Base-by-base conservation (phyloP, 35 echinoderm and acorn worm genomes). In the Heliocidaris erythrogramma region DNA sequence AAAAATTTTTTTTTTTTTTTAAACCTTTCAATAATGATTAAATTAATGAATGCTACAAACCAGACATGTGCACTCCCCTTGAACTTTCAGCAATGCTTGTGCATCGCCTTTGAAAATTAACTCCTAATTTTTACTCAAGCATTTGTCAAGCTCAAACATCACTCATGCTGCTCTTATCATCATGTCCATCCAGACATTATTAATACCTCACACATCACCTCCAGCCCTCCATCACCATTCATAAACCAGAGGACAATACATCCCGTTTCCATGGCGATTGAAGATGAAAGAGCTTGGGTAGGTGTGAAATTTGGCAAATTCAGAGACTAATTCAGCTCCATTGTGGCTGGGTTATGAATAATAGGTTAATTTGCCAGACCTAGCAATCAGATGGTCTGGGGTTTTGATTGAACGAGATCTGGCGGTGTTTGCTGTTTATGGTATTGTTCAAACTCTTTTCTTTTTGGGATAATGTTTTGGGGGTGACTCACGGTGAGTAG, bases 281-380 rank as follows among this genome's bases (percentile, higher is more conserved):
- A 84, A 2, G 2, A 47, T 89, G 87, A 89, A 89, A 89, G 87
- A 30, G 87, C 87, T 48, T 7, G 24, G 2, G 29, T 2, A 2
- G 87, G 87, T 89, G 87, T 89, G 87, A 89, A 42, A 89, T 89
- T 48, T 47, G 31, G 87, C 87, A 89, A 47, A 89, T 89, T 89
- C 32, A 18, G 12, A 89, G 87, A 42, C 87, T 47, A 32, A 89
- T 35, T 78, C 65, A n/a, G 5, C 65, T 78, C 65, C 65, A 78
- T 78, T 78, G 65, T 78, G 27, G 65, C 8, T 14, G 30, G 32
- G 5, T 47, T 31, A 48, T 89, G 87, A 48, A 89, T 89, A 21
- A 89, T 89, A 48, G 30, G 87, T 2, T 47, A 89, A 89, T 89
- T 42, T 89, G 87, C 65, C 65, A 78, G 65, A 78, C 65, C 18